Conservation (phyloP, 2,888 invertebrate species). For the Odontocolon sp. region DNA sequence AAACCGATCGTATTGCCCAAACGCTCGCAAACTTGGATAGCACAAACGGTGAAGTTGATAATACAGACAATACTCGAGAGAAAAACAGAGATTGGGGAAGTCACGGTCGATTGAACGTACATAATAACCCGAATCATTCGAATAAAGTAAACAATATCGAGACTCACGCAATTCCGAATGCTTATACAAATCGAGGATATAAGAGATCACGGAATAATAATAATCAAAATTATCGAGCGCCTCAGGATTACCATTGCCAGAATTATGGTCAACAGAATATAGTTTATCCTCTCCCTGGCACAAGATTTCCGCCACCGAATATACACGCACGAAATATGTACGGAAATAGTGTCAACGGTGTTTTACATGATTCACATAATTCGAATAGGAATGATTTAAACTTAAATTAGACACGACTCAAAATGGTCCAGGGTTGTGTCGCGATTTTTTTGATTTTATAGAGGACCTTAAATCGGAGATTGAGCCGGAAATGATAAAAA, state of each 20-base stretch:
- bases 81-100: background rate
- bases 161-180: background rate
- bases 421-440: background rate
- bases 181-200: too few relatives aligned
- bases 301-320: background rate
- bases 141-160: background rate
- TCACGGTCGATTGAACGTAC: background rate
- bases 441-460: background rate
- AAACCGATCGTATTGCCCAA: background rate
- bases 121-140: background rate
- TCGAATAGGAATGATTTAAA: background rate
- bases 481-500: too few relatives aligned
- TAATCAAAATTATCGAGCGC: background rate
- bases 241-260: background rate
- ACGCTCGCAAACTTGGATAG: slow-evolving; percentile 5
- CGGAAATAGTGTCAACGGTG: background rate
- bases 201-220: background rate
- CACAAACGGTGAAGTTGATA: background rate
- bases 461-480: slow-evolving; percentile 21
- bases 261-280: background rate
- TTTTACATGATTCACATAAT: background rate
- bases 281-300: background rate
- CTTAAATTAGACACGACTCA: background rate
- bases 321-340: background rate
- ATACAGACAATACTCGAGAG: too few relatives aligned